A percentile compares a stretch with the other conserved stretches of the same genome.
These are phyloP conservation scores for Xanthia icteritia DNA, from an alignment of 2,888 invertebrate species.

Conservation along the genomic window DNA sequence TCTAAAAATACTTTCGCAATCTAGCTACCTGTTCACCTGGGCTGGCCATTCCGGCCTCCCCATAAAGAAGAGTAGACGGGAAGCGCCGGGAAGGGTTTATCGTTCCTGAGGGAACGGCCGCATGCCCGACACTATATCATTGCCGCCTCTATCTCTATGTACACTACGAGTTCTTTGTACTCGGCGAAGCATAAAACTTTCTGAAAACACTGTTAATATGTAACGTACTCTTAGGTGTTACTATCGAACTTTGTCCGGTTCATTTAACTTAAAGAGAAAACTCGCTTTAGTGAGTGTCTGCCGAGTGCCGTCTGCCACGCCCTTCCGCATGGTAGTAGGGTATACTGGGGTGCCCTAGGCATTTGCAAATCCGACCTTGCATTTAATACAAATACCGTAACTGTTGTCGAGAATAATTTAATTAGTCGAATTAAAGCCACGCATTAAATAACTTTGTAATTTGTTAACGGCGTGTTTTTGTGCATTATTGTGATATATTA, in stretches of 20 bases:
- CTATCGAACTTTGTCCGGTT: slow-evolving; percentile 67
- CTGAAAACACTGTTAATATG: slow-evolving; percentile 81
- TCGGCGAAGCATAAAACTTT: slow-evolving; percentile 79
- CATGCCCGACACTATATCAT: slow-evolving; percentile 90
- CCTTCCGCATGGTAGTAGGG: not conserved
- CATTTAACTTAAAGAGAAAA: slow-evolving; percentile 64
- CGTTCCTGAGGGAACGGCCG: slow-evolving; percentile 88
- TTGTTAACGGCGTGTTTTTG: slow-evolving; percentile 73
- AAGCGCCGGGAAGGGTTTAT: slow-evolving; percentile 89
- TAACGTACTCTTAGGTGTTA: slow-evolving; percentile 66
- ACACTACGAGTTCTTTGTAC: slow-evolving; percentile 84
- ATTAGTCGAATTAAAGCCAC: slow-evolving; percentile 64
- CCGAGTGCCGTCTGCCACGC: slow-evolving; percentile 7
- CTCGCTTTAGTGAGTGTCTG: slow-evolving; percentile 31
- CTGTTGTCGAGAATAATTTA: slow-evolving; percentile 63
- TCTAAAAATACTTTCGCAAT: slow-evolving; percentile 90
- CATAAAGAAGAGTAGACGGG: slow-evolving; percentile 90
- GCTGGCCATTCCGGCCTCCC: slow-evolving; percentile 89
- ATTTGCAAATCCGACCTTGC: slow-evolving; percentile 27
- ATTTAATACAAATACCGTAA: slow-evolving; percentile 47
- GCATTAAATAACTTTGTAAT: slow-evolving; percentile 69
- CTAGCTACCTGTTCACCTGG: slow-evolving; percentile 90
- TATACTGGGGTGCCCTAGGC: slow-evolving; percentile 25
- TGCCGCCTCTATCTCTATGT: slow-evolving; percentile 86
- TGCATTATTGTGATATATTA: slow-evolving; percentile 79